Evolutionary conservation across 2,888 invertebrate genomes (phyloP).

Genomic region (Odontocerum albicorne): DNA sequence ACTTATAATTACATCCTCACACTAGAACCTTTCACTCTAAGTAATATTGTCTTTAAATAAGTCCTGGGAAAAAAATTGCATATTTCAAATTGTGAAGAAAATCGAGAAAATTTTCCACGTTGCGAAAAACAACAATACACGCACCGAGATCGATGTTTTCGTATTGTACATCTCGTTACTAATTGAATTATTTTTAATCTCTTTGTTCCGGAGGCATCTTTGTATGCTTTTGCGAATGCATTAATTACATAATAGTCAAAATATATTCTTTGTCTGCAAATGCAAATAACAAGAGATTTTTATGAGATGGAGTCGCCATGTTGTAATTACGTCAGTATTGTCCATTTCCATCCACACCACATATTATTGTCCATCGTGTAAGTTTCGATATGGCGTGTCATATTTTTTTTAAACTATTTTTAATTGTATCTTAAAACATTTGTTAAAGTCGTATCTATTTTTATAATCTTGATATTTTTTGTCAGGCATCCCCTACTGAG

Average conservation of each 20-base stretch:
- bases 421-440: conserved; percentile 10
- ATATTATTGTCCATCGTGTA: conserved; percentile 1
- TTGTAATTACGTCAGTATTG: conserved; percentile 55
- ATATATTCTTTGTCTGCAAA: conserved; percentile 15
- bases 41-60: too few species aligned
- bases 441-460: conserved; percentile 18
- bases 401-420: conserved; percentile 27
- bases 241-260: conserved; percentile 14
- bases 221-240: background rate
- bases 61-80: too few species aligned
- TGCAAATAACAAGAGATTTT: conserved; percentile 32
- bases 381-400: conserved; percentile 18
- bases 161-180: background rate
- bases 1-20: too few species aligned
- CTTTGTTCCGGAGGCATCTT: background rate
- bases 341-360: conserved; percentile 23
- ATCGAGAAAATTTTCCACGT: conserved; percentile 5
- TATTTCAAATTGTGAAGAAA: too few species aligned
- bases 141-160: conserved; percentile 24
- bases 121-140: conserved; percentile 6
- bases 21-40: too few species aligned
- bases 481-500: conserved; percentile 31
- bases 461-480: conserved; percentile 18
- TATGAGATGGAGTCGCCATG: conserved; percentile 57
- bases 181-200: background rate